Conservation (phyloP, 1,140 invertebrate species). For the Ceratosolen fusciceps region DNA sequence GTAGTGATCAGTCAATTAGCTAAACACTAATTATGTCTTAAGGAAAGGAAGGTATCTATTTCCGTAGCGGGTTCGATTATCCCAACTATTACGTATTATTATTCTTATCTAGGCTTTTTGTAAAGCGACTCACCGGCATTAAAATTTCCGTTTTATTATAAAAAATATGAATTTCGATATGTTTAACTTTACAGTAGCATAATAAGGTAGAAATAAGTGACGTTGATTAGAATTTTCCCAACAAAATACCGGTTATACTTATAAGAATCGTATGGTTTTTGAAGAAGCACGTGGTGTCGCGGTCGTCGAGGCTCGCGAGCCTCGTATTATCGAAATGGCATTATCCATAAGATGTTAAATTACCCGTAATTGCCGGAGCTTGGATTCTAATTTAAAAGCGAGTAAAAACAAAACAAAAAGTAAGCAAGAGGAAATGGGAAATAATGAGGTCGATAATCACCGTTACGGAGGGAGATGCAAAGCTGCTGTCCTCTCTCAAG, state of each 20-base stretch:
- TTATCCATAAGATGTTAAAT: neutral
- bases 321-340: neutral
- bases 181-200: too few relatives aligned
- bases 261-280: too few relatives aligned
- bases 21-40: neutral
- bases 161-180: too few relatives aligned
- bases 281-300: too few relatives aligned
- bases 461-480: constrained; percentile 72
- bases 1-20: neutral
- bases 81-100: neutral
- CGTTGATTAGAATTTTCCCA: too few relatives aligned
- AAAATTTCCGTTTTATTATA: too few relatives aligned
- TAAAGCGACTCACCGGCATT: too few relatives aligned
- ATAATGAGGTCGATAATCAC: constrained; percentile 56
- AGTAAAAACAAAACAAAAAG: neutral
- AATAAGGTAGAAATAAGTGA: too few relatives aligned
- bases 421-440: neutral
- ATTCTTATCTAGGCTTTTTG: neutral
- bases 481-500: constrained; percentile 74
- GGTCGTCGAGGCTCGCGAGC: neutral
- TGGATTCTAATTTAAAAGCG: neutral
- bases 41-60: neutral
- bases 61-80: neutral
- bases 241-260: too few relatives aligned
- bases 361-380: neutral